Evolutionary conservation across 2,888 invertebrate species (phyloP).

Genomic region (Holacanthella duospinosa): DNA sequence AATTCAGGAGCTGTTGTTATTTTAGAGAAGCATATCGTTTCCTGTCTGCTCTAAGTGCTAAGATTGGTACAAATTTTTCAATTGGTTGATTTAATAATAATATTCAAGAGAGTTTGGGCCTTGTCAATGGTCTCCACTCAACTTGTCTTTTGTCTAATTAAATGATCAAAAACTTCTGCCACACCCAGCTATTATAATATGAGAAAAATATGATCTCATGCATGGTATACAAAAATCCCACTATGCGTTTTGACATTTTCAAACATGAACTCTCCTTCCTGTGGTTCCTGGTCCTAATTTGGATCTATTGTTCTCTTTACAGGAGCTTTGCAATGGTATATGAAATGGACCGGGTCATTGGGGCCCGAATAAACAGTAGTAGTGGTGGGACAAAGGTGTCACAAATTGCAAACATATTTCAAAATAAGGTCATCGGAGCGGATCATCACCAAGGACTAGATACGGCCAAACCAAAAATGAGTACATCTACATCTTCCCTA

Average conservation of each 20-base stretch:
- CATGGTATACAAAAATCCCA: background rate
- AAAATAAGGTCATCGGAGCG: conserved; percentile 46
- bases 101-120: too few species aligned
- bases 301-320: background rate
- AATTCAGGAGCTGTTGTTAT: too few species aligned
- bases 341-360: conserved; percentile 20
- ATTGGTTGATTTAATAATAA: background rate
- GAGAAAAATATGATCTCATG: background rate
- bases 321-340: conserved; percentile 21
- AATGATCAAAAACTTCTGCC: background rate
- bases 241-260: background rate
- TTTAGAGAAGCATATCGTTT: too few species aligned
- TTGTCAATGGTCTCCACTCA: background rate
- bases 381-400: conserved; percentile 68
- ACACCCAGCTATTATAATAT: too few species aligned
- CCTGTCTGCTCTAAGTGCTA: too few species aligned
- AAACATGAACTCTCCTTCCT: too few species aligned
- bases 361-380: conserved; percentile 10
- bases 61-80: background rate
- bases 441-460: background rate
- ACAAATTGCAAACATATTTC: conserved; percentile 83
- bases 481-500: conserved; percentile 42
- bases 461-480: conserved; percentile 11
- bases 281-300: too few species aligned
- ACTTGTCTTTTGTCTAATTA: background rate